Evolutionary conservation across 2,113 vertebrate species (phyloP).

Genomic region (Brevimyrus niger): DNA sequence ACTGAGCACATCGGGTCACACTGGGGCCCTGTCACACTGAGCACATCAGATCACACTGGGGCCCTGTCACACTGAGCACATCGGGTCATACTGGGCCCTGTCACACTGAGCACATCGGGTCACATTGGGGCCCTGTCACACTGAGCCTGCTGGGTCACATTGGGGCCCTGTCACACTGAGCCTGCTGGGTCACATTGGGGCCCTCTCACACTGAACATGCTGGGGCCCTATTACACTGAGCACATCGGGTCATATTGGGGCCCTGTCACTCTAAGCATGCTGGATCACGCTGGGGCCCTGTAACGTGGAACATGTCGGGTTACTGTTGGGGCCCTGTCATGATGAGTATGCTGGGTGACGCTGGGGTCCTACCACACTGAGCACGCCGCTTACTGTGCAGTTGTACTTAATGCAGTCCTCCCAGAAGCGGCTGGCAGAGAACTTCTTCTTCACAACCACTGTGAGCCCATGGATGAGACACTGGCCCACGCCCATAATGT

Average conservation of each 20-base stretch:
- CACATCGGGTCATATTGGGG: rapidly evolving
- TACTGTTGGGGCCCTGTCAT: no score
- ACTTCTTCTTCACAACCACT: constrained; percentile 76
- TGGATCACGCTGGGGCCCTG: no score
- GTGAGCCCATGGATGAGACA: constrained; percentile 79
- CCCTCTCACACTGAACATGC: no score
- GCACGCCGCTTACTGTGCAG: constrained; percentile 74
- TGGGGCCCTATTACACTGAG: no score
- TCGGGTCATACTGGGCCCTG: background rate
- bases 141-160: no score
- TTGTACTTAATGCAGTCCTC: constrained; percentile 77
- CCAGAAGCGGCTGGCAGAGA: constrained; percentile 84
- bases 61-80: background rate
- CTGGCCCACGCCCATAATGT: constrained; percentile 82
- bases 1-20: no score
- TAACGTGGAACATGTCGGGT: no score
- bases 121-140: no score
- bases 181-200: no score
- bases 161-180: no score
- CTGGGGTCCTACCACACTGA: background rate
- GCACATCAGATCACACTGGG: background rate
- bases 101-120: background rate
- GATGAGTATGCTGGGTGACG: background rate
- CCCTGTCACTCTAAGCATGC: no score
- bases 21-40: no score